Conservation (phyloP, 2,797 vertebrate species). For the Euphonia xanthogaster region DNA sequence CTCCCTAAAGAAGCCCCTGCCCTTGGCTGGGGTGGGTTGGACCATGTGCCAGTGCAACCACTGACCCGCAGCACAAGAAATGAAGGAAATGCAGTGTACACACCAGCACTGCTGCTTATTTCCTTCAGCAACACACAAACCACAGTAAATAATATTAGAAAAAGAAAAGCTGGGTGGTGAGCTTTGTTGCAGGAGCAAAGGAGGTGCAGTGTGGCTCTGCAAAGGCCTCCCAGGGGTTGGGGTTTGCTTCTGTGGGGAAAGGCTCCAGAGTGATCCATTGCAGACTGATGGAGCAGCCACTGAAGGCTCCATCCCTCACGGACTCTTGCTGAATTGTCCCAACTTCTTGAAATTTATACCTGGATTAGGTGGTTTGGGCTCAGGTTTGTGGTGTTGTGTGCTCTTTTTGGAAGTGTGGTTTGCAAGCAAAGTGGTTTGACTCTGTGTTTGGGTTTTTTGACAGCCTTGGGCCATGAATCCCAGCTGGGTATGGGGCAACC, state of each 20-base stretch:
- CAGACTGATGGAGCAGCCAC: background rate
- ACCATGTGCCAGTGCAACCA: background rate
- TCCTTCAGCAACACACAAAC: constrained; percentile 72
- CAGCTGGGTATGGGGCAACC: rapidly evolving
- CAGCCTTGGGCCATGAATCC: background rate
- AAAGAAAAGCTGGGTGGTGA: background rate
- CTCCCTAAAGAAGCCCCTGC: background rate
- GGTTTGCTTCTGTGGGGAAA: background rate
- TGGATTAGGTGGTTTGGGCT: background rate
- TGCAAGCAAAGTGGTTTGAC: background rate
- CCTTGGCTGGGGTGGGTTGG: background rate
- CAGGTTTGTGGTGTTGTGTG: rapidly evolving
- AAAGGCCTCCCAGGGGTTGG: rapidly evolving
- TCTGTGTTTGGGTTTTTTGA: rapidly evolving
- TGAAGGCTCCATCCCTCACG: rapidly evolving
- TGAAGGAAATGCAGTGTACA: background rate
- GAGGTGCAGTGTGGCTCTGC: background rate
- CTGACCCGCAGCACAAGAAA: background rate
- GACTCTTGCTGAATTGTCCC: rapidly evolving
- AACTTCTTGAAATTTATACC: background rate
- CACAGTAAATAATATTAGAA: constrained; percentile 19
- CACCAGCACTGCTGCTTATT: background rate
- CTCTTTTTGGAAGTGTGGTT: background rate
- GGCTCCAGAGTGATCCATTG: rapidly evolving
- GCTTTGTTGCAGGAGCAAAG: background rate